Percentiles rank a stretch among this genome's conserved stretches.
Evolutionary conservation across 2,797 vertebrate species (phyloP).

Genomic region (Intellagama lesueurii): DNA sequence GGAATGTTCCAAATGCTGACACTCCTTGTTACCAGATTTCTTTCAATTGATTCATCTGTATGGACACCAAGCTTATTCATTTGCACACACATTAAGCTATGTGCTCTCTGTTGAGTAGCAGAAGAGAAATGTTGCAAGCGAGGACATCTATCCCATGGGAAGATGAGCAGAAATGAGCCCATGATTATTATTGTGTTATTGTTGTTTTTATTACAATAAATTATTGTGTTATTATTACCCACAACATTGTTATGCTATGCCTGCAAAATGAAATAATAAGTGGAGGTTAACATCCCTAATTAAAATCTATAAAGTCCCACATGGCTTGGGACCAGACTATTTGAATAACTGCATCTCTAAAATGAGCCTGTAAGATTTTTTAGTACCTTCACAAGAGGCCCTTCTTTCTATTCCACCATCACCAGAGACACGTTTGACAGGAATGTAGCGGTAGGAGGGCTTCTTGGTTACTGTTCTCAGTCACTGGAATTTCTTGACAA

Average conservation of each 20-base stretch:
- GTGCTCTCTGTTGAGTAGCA: neutral
- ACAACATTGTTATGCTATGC: no score
- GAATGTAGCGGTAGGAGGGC: neutral
- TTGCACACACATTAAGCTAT: neutral
- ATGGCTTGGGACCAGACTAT: no score
- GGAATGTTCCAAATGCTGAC: neutral
- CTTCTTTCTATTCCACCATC: neutral
- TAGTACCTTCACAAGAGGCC: neutral
- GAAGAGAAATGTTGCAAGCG: neutral
- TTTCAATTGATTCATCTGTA: neutral
- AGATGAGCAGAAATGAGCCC: neutral
- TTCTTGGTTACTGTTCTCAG: neutral
- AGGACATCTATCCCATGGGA: neutral
- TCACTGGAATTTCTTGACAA: no score
- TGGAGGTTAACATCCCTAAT: no score
- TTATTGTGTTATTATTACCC: no score
- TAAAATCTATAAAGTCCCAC: no score
- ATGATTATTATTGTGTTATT: neutral
- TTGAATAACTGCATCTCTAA: no score
- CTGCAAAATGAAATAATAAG: no score
- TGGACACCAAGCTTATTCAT: neutral
- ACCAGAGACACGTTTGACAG: neutral
- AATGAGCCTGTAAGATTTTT: no score
- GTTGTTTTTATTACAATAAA: no score
- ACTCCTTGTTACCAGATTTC: neutral